These are phyloP conservation scores for Alexandromys fortis DNA, from an alignment of 2,113 vertebrate species.

Conservation along the genomic window DNA sequence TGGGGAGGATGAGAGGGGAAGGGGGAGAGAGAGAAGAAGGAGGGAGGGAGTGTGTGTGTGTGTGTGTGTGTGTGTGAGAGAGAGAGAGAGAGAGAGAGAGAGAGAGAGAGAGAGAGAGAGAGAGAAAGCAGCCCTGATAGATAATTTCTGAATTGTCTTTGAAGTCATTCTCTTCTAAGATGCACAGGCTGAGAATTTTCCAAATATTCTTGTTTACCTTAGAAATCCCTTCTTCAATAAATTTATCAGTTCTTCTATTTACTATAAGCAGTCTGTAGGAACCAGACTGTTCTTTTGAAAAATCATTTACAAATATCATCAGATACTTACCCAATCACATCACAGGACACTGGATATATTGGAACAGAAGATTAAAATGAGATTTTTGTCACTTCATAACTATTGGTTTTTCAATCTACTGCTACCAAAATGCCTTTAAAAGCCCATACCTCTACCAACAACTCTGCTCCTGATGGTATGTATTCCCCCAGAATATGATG, in stretches of 20 bases:
- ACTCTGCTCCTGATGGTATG: background rate
- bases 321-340: background rate
- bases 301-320: background rate
- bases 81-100: background rate
- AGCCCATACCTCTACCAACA: background rate
- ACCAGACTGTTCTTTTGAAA: background rate
- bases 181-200: background rate
- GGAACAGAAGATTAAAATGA: background rate
- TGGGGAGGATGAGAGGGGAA: background rate
- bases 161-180: background rate
- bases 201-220: background rate
- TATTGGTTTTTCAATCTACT: background rate
- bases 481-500: background rate
- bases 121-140: background rate
- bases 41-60: no score
- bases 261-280: background rate
- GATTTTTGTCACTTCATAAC: background rate
- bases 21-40: no score
- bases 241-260: background rate
- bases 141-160: background rate
- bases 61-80: no score
- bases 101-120: background rate
- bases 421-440: background rate
- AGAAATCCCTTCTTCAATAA: background rate
- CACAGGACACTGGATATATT: background rate